Percentiles rank a stretch among this genome's conserved stretches.
These are phyloP conservation scores for Sphaerodactylus townsendi DNA, from an alignment of 2,113 vertebrate species.

Conservation along the genomic window DNA sequence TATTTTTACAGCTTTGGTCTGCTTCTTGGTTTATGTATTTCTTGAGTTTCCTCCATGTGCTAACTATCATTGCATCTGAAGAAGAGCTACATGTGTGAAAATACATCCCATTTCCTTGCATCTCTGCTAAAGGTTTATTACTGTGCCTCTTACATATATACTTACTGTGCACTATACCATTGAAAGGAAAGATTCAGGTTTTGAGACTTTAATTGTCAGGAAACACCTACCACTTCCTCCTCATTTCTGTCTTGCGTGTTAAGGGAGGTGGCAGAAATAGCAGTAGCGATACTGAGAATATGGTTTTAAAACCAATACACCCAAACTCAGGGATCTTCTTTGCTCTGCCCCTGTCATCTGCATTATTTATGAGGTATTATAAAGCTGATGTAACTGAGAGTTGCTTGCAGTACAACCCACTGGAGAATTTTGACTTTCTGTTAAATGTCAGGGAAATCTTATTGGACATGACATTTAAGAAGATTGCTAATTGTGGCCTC, in stretches of 20 bases:
- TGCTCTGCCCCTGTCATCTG: slow-evolving; percentile 20
- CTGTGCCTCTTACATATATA: background rate
- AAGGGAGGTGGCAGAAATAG: background rate
- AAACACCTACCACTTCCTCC: background rate
- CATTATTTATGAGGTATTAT: slow-evolving; percentile 65
- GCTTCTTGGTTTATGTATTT: background rate
- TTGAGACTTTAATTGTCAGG: background rate
- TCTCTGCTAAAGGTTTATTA: background rate
- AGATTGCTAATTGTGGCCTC: slow-evolving; percentile 65
- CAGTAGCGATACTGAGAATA: slow-evolving; percentile 3
- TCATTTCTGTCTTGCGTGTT: accelerated
- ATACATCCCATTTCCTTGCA: background rate
- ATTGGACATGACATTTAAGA: slow-evolving; percentile 79
- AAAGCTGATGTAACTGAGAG: slow-evolving; percentile 41
- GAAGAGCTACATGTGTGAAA: background rate
- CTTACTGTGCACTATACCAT: too few relatives aligned
- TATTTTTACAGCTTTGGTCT: background rate
- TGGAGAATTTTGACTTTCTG: slow-evolving; percentile 65
- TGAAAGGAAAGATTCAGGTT: background rate
- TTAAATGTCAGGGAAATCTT: slow-evolving; percentile 75
- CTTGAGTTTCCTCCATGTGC: background rate
- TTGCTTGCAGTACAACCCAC: slow-evolving; percentile 59
- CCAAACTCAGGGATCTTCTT: slow-evolving; percentile 1
- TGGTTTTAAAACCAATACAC: slow-evolving; percentile 10
- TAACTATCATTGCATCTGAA: background rate